Evolutionary conservation across 2,113 vertebrate species (phyloP).

Genomic region (Hippocampus zosterae): DNA sequence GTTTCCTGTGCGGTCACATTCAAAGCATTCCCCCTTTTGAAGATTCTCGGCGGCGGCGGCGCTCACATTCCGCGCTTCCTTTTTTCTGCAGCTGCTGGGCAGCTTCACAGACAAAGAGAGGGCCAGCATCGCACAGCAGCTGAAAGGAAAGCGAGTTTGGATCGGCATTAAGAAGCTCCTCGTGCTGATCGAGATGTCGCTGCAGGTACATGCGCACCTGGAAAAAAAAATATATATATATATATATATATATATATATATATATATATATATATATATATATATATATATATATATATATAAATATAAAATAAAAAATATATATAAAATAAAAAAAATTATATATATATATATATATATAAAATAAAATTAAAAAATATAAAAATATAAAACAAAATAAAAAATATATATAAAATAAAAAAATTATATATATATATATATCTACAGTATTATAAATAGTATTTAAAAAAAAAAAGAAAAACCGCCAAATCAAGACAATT

Average conservation of each 20-base stretch:
- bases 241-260: too few species aligned
- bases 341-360: too few species aligned
- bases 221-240: not conserved
- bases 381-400: too few species aligned
- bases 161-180: conserved; percentile 98
- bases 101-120: conserved; percentile 93
- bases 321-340: too few species aligned
- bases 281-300: too few species aligned
- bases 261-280: too few species aligned
- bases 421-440: too few species aligned
- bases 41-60: not conserved
- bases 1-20: not conserved
- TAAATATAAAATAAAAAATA: not conserved
- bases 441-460: not conserved
- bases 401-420: too few species aligned
- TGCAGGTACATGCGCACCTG: conserved; percentile 76
- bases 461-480: not conserved
- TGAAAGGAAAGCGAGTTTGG: conserved; percentile 89
- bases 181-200: conserved; percentile 97
- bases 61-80: not conserved
- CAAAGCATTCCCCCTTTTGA: not conserved
- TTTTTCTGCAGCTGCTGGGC: conserved; percentile 80
- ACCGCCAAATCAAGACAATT: not conserved
- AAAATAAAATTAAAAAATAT: too few species aligned
- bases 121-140: conserved; percentile 82